Evolutionary conservation across 2,113 vertebrate genomes (phyloP).

Genomic region (Charadrius vociferus): DNA sequence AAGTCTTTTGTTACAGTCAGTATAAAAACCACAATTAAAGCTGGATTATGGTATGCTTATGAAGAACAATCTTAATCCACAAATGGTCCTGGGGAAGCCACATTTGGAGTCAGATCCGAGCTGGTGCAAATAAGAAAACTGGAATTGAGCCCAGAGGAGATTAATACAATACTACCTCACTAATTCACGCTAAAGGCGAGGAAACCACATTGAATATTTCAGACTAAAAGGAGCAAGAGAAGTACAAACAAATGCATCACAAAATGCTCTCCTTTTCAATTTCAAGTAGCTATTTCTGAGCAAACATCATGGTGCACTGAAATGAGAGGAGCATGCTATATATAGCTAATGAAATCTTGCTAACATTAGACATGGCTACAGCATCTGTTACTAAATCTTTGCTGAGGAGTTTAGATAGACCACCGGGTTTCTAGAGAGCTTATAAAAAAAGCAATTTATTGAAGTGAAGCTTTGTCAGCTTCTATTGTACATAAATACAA

Average conservation of each 20-base stretch:
- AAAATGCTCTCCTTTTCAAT: background rate
- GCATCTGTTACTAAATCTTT: conserved; percentile 54
- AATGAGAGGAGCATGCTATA: background rate
- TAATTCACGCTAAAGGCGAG: background rate
- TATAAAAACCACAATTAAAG: conserved; percentile 52
- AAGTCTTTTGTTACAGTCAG: conserved; percentile 53
- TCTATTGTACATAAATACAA: background rate
- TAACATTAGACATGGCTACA: conserved; percentile 16
- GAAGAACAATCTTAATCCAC: conserved; percentile 33
- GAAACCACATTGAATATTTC: conserved; percentile 2
- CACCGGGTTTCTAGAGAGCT: background rate
- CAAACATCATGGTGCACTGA: background rate
- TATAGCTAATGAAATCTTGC: conserved; percentile 43
- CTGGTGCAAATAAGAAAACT: background rate
- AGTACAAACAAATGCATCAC: conserved; percentile 1
- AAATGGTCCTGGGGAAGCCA: conserved; percentile 27
- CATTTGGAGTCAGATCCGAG: conserved; percentile 3
- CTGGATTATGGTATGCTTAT: conserved; percentile 19
- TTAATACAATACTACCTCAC: background rate
- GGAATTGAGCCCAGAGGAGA: conserved; percentile 27
- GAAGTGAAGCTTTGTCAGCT: conserved; percentile 25
- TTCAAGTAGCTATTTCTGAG: background rate
- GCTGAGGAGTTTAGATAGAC: background rate
- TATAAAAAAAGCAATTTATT: conserved; percentile 3
- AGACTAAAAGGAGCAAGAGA: background rate